A percentile compares a stretch with the other conserved stretches of the same genome.
Conservation (phyloP, 2,888 invertebrate genomes). For the Tetragnatha montana region DNA sequence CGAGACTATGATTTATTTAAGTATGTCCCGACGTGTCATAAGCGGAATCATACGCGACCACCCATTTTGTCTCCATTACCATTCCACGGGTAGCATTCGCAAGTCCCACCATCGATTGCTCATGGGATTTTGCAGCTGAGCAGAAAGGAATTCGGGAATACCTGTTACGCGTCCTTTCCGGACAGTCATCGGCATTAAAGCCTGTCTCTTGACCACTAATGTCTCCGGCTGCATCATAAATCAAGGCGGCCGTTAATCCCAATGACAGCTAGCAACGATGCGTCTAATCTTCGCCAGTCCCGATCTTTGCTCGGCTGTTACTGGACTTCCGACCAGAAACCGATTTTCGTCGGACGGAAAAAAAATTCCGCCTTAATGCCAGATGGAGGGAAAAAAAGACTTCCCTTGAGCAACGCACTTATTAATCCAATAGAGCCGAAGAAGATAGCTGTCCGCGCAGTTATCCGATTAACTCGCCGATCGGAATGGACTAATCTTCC, state of each 20-base stretch:
- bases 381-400: conserved; percentile 31
- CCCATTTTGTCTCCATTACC: neutral
- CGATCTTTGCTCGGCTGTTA: conserved; percentile 44
- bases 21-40: too few relatives aligned
- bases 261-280: conserved; percentile 64
- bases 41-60: too few relatives aligned
- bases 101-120: neutral
- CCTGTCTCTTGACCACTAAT: conserved; percentile 47
- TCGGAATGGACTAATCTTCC: neutral
- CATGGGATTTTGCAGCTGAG: conserved; percentile 36
- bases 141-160: conserved; percentile 27
- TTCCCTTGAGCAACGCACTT: neutral
- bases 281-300: conserved; percentile 62
- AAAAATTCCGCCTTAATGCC: conserved; percentile 43
- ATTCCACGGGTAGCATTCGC: neutral
- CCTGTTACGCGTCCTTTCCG: conserved; percentile 65
- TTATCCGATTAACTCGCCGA: neutral
- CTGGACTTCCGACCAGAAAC: conserved; percentile 59
- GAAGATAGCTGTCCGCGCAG: neutral
- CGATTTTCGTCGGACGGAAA: conserved; percentile 35
- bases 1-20: too few relatives aligned
- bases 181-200: conserved; percentile 38
- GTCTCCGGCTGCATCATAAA: conserved; percentile 63
- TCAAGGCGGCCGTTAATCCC: conserved; percentile 65
- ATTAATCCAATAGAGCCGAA: conserved; percentile 10